Conservation (phyloP, 2,113 vertebrate species). For the Lasiurus cinereus region DNA sequence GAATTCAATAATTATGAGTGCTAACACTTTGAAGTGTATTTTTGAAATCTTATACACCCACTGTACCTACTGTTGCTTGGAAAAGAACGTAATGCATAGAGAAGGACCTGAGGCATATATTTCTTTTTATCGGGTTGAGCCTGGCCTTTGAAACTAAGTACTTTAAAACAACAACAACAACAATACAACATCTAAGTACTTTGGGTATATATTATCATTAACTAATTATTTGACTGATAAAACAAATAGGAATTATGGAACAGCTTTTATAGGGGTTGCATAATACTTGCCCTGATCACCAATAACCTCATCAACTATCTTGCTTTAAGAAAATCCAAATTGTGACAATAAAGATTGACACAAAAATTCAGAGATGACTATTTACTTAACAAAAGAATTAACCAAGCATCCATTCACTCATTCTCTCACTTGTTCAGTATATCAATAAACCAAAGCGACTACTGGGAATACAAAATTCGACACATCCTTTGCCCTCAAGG, state of each 20-base stretch:
- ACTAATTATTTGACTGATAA: constrained; percentile 39
- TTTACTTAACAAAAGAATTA: constrained; percentile 61
- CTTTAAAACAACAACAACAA: too few relatives aligned
- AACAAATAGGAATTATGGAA: constrained; percentile 53
- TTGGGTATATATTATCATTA: constrained; percentile 32
- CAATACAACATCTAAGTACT: too few relatives aligned
- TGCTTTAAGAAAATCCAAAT: constrained; percentile 48
- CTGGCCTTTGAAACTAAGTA: constrained; percentile 30
- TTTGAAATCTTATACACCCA: constrained; percentile 66
- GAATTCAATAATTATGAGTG: constrained; percentile 52
- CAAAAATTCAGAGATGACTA: constrained; percentile 43
- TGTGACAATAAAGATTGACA: constrained; percentile 45
- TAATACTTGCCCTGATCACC: background rate
- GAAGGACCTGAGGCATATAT: constrained; percentile 13
- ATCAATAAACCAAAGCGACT: background rate
- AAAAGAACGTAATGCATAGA: constrained; percentile 17
- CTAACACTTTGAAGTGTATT: constrained; percentile 64
- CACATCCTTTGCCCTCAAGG: background rate
- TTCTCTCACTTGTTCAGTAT: background rate
- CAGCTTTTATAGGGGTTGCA: constrained; percentile 4
- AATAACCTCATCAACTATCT: background rate
- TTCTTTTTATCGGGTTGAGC: constrained; percentile 38
- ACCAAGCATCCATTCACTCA: background rate
- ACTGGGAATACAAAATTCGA: background rate
- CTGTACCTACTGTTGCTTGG: constrained; percentile 46